A percentile compares a stretch with the other conserved stretches of the same genome.
Conservation (phyloP, 2,888 invertebrate species). For the Drosophila dives region DNA sequence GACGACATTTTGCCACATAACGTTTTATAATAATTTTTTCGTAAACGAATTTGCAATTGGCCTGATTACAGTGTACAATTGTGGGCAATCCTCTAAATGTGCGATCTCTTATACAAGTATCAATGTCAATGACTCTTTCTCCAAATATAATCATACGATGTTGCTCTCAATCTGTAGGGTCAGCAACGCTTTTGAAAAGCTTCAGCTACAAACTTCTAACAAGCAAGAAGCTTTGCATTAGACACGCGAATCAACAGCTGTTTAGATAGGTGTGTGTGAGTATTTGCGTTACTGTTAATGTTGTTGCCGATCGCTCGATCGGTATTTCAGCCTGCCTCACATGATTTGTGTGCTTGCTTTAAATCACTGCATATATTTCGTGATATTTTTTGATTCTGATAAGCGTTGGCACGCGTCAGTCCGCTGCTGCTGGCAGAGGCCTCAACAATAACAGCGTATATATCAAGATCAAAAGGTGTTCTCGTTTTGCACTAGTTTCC, state of each 20-base stretch:
- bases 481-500: conserved; percentile 33
- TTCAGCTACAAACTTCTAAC: conserved; percentile 7
- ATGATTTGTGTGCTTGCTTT: conserved; percentile 35
- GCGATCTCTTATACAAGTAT: background rate
- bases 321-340: conserved; percentile 25
- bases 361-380: conserved; percentile 16
- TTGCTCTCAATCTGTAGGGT: conserved; percentile 58
- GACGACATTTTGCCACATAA: background rate
- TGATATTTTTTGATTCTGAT: conserved; percentile 56
- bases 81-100: background rate
- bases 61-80: conserved; percentile 10
- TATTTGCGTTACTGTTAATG: background rate
- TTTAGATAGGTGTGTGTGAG: conserved; percentile 49
- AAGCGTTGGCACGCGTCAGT: conserved; percentile 70
- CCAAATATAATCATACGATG: conserved; percentile 64
- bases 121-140: conserved; percentile 5
- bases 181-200: conserved; percentile 28
- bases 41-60: conserved; percentile 9
- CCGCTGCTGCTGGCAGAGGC: conserved; percentile 37
- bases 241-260: conserved; percentile 72
- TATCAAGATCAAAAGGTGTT: conserved; percentile 58
- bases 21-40: conserved; percentile 21
- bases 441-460: conserved; percentile 3
- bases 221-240: conserved; percentile 33
- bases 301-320: conserved; percentile 12